Percentiles rank a stretch among this genome's conserved stretches.
These are phyloP conservation scores for Anabas testudineus DNA, from an alignment of 2,797 vertebrate genomes.

Conservation along the genomic window DNA sequence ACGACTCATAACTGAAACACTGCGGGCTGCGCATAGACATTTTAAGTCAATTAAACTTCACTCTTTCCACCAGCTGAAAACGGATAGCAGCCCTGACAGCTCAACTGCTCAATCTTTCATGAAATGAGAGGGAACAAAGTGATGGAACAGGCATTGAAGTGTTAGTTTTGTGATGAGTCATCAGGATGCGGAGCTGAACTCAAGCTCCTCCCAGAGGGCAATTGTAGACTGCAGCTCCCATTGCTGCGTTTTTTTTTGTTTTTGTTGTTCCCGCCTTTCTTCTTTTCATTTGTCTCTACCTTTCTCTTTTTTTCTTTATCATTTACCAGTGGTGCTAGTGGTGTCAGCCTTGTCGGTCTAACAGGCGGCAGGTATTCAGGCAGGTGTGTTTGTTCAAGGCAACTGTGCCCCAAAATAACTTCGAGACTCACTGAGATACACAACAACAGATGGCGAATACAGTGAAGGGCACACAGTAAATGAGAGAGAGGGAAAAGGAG, in stretches of 20 bases:
- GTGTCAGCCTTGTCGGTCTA: slow-evolving; percentile 59
- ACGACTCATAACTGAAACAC: slow-evolving; percentile 62
- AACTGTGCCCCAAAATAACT: slow-evolving; percentile 76
- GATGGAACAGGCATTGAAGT: slow-evolving; percentile 63
- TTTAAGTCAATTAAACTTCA: slow-evolving; percentile 75
- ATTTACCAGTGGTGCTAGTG: slow-evolving; percentile 40
- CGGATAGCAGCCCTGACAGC: slow-evolving; percentile 63
- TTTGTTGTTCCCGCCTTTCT: slow-evolving; percentile 27
- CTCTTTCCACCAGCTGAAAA: slow-evolving; percentile 55
- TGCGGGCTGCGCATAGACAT: slow-evolving; percentile 46
- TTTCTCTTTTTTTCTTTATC: slow-evolving; percentile 36
- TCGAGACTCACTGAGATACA: slow-evolving; percentile 57
- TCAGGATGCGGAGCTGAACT: slow-evolving; percentile 52
- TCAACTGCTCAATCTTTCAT: slow-evolving; percentile 66
- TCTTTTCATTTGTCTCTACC: slow-evolving; percentile 54
- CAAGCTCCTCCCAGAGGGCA: slow-evolving; percentile 57
- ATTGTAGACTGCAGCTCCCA: slow-evolving; percentile 39
- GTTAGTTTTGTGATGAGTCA: slow-evolving; percentile 78
- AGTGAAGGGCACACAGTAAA: slow-evolving; percentile 59
- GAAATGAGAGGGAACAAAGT: slow-evolving; percentile 59
- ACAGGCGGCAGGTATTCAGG: slow-evolving; percentile 60
- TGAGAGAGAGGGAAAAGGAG: slow-evolving; percentile 22
- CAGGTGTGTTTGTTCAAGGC: slow-evolving; percentile 70
- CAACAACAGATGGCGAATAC: slow-evolving; percentile 67
- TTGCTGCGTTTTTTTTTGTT: slow-evolving; percentile 16